A percentile compares a stretch with the other conserved stretches of the same genome.
phyloP scores from a whole-genome alignment of 2,113 vertebrate species.

The Rhinogobius similis region DNA sequence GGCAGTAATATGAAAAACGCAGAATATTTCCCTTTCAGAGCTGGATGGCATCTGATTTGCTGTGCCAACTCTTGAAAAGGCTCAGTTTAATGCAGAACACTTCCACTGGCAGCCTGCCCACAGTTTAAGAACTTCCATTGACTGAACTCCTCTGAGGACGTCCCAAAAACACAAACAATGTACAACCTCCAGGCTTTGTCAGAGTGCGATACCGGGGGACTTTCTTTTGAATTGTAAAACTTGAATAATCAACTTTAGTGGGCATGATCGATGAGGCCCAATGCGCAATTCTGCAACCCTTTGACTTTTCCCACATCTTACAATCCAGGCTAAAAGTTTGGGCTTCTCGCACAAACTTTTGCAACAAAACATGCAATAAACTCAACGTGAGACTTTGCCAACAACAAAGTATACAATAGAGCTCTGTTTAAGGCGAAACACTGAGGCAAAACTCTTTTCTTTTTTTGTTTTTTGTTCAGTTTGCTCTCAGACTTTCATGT shows the following conservation, averaged over 20 bases:
- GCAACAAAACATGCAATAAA: too few species aligned
- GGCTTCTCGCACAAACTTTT: background rate
- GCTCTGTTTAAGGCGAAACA: too few species aligned
- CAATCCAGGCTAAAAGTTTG: background rate
- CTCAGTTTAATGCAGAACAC: background rate
- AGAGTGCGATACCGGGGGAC: background rate
- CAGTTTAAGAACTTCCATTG: background rate
- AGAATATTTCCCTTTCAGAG: too few species aligned
- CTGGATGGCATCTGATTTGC: background rate
- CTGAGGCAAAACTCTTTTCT: too few species aligned
- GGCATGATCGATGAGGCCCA: background rate
- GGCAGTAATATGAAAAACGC: too few species aligned
- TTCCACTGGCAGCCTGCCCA: background rate
- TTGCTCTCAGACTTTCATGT: too few species aligned
- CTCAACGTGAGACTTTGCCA: too few species aligned
- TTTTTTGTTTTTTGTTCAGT: too few species aligned
- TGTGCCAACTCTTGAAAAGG: background rate
- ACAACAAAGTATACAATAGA: too few species aligned
- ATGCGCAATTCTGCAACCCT: background rate
- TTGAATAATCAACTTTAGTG: too few species aligned
- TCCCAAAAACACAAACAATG: conserved; percentile 2
- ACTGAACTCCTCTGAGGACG: background rate
- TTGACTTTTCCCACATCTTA: background rate
- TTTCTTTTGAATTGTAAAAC: conserved; percentile 1
- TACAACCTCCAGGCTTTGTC: background rate